A percentile compares a stretch with the other conserved stretches of the same genome.
phyloP scores from a whole-genome alignment of 2,797 vertebrate genomes.

The Catharus ustulatus region DNA sequence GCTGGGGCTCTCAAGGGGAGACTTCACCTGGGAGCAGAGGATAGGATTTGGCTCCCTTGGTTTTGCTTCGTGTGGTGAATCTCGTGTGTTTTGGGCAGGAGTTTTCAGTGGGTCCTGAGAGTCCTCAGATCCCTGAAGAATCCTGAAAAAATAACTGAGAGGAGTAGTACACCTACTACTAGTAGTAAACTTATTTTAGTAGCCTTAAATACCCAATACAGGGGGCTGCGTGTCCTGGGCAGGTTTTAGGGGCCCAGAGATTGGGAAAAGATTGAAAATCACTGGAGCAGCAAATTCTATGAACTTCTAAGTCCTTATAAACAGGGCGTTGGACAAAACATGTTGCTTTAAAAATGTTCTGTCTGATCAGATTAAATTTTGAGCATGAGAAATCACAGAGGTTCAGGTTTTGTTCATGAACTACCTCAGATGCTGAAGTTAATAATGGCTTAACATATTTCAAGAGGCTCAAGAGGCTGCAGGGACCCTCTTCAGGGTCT shows the following conservation, averaged over 20 bases:
- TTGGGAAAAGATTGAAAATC: neutral
- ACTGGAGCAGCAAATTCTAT: neutral
- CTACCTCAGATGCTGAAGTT: rapidly evolving
- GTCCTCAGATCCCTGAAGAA: neutral
- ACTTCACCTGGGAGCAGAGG: neutral
- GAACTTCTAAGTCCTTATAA: neutral
- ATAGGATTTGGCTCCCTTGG: neutral
- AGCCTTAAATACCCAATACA: neutral
- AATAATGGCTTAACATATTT: neutral
- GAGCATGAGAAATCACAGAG: neutral
- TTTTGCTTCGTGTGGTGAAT: neutral
- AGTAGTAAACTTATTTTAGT: neutral
- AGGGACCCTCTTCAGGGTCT: neutral
- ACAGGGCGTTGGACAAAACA: neutral
- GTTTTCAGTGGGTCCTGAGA: neutral
- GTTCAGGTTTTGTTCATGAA: neutral
- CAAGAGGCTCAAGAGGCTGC: neutral
- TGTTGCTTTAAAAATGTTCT: neutral
- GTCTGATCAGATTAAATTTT: neutral
- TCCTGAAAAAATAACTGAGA: neutral
- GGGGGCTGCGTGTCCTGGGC: rapidly evolving
- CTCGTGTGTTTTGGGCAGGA: neutral
- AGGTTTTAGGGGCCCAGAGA: neutral
- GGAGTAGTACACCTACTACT: neutral
- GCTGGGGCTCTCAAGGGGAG: rapidly evolving